Percentiles rank a stretch among this genome's conserved stretches.
These are phyloP conservation scores for Euphydryas editha DNA, from an alignment of 2,888 invertebrate species.

Conservation along the genomic window DNA sequence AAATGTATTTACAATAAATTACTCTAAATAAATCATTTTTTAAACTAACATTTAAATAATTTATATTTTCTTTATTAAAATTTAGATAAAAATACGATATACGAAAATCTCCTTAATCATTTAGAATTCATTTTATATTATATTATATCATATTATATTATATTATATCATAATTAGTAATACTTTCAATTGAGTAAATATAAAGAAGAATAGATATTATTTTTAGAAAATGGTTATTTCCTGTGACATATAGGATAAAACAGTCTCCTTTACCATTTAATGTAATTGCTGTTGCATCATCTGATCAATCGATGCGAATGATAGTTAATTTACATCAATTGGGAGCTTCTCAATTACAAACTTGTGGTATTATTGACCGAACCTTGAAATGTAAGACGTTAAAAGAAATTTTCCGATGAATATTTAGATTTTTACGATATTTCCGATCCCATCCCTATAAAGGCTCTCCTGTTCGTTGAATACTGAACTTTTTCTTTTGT, in stretches of 20 bases:
- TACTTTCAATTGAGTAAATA: too few relatives aligned
- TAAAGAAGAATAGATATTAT: not conserved
- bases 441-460: not conserved
- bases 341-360: conserved; percentile 21
- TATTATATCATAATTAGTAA: too few relatives aligned
- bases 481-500: not conserved
- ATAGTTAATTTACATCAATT: conserved; percentile 31
- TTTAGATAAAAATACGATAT: too few relatives aligned
- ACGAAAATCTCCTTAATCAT: too few relatives aligned
- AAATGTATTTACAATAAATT: too few relatives aligned
- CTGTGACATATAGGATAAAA: not conserved
- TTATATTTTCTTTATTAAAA: too few relatives aligned
- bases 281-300: conserved; percentile 24
- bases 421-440: not conserved
- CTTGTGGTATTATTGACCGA: conserved; percentile 9
- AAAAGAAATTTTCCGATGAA: not conserved
- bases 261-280: not conserved
- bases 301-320: conserved; percentile 29
- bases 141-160: too few relatives aligned
- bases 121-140: too few relatives aligned
- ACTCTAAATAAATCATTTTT: too few relatives aligned
- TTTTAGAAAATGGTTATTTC: not conserved
- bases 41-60: too few relatives aligned
- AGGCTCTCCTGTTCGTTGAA: not conserved
- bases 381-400: not conserved